phyloP scores from a whole-genome alignment of 2,797 vertebrate genomes.

The Acanthis flammea region DNA sequence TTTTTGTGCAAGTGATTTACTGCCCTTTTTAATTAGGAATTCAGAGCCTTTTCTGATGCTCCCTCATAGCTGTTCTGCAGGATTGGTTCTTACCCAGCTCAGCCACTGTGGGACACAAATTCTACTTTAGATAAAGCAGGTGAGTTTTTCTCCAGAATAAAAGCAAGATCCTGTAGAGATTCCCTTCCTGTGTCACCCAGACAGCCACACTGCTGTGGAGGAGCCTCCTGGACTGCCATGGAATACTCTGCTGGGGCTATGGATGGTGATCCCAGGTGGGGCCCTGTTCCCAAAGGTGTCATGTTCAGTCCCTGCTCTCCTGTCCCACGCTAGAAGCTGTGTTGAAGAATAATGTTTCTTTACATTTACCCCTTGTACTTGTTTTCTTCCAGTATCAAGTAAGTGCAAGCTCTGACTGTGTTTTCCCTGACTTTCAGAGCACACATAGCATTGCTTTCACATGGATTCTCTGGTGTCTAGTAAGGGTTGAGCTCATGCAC shows the following conservation, averaged over 20 bases:
- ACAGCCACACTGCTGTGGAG: fast-evolving
- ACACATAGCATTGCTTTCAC: neutral
- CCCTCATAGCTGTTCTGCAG: neutral
- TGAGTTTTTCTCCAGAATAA: neutral
- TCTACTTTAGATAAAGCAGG: neutral
- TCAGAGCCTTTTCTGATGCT: neutral
- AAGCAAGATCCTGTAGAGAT: neutral
- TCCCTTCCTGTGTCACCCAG: neutral
- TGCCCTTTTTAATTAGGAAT: conserved; percentile 22
- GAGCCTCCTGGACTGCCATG: neutral
- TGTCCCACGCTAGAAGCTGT: neutral
- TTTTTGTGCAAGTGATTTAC: neutral
- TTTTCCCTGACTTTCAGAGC: neutral
- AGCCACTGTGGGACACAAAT: neutral
- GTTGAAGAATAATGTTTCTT: neutral
- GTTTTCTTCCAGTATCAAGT: neutral
- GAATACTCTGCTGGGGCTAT: neutral
- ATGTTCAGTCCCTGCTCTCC: neutral
- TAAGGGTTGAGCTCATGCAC: neutral
- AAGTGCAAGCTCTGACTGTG: neutral
- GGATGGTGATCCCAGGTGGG: neutral
- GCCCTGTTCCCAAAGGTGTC: neutral
- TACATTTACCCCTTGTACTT: neutral
- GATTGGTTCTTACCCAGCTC: neutral
- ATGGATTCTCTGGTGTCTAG: conserved; percentile 20